Base-by-base conservation (phyloP, 2,113 vertebrate species). In the Mirounga angustirostris region DNA sequence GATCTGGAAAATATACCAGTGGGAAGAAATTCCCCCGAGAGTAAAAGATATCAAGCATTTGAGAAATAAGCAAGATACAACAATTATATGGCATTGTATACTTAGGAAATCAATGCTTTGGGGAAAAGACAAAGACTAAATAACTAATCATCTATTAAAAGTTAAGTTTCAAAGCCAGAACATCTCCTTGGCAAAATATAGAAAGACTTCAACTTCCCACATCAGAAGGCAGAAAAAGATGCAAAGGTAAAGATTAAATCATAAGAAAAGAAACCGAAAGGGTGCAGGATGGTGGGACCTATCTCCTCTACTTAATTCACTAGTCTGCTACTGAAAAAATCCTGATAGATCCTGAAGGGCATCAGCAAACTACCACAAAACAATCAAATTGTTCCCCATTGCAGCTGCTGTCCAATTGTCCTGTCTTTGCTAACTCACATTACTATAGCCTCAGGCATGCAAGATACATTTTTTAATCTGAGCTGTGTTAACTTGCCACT, bases 231-330 rank as follows among this genome's bases (percentile, higher is more conserved):
- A 33, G 13, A 84, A 90, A 78, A 59, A 15, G 24, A 89, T 58
- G 18, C 58, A 24, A 79, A 71, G 1, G 3, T 4, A 84, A 89
- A 54, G 24, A 79, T 54, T 52, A 12, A 79, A 61, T 79, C 43
- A 46, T 9, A 79, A 63, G 36, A 46, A 18, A 71, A 91, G n/a
- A 28, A 73, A 59, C 8, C 26, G 67, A 30, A 76, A 88, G 1
- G 13, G 65, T 88, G 14, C 5, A 43, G 9, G 1, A 0, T 40
- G 18, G 4, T 36, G 8, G 7, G 1, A 28, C 3, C 24, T 58
- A 78, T 9, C 58, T 19, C 0, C 2, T 24, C 12, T 28, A 82
- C 5, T 80, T 33, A 79, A 76, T 73, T 91, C 54, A 79, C 12
- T 7, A 58, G 7, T 36, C 6, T 63, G 0, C 50, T 24, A 2